Percentiles rank a stretch among this genome's conserved stretches.
phyloP scores from a whole-genome alignment of 2,113 vertebrate species.

The Pterocles gutturalis region DNA sequence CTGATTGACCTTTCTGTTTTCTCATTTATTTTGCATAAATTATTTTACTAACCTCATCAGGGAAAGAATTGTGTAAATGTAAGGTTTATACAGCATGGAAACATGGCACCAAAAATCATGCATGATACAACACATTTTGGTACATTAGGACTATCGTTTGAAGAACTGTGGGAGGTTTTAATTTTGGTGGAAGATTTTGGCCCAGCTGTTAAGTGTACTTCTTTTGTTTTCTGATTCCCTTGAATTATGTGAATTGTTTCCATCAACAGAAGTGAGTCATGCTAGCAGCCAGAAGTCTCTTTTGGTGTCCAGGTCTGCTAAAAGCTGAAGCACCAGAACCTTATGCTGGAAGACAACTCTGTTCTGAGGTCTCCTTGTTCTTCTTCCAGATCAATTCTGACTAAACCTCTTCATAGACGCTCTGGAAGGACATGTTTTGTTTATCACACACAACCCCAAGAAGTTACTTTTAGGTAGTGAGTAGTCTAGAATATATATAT shows the following conservation, averaged over 20 bases:
- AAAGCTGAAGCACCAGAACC: neutral
- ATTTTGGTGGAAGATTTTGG: neutral
- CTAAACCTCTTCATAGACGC: neutral
- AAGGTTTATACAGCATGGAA: neutral
- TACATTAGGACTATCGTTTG: neutral
- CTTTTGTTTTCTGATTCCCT: neutral
- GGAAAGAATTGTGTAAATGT: slow-evolving; percentile 9
- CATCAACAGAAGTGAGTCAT: neutral
- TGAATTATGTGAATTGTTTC: neutral
- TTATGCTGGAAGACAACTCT: neutral
- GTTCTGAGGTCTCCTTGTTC: neutral
- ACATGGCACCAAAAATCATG: neutral
- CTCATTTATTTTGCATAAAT: slow-evolving; percentile 73
- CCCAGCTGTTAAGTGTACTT: neutral
- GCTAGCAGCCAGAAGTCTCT: neutral
- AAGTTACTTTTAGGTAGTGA: neutral
- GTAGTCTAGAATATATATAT: neutral
- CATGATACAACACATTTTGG: neutral
- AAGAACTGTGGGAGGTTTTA: neutral
- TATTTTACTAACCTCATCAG: slow-evolving; percentile 49
- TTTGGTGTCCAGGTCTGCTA: neutral
- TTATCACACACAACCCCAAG: neutral
- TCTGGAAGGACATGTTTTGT: neutral
- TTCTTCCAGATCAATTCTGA: neutral
- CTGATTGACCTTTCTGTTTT: slow-evolving; percentile 58